Evolutionary conservation across 2,113 vertebrate species (phyloP), one percentile per base, ranked within the genome.

Genomic region (Scomber scombrus): DNA sequence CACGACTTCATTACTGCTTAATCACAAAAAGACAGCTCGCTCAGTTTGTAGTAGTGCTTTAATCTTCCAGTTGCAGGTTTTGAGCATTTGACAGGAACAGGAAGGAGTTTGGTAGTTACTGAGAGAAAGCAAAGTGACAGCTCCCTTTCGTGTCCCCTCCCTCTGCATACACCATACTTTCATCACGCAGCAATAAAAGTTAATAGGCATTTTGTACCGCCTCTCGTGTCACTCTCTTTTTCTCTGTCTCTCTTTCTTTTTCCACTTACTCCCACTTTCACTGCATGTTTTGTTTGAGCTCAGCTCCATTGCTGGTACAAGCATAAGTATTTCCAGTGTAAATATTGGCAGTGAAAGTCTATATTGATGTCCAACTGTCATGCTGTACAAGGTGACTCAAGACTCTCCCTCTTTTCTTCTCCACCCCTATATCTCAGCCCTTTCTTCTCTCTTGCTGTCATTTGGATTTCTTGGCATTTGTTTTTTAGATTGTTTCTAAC

Each of bases 181-280:
- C 78, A 90, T 91, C 86, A 77, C 85, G 78, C 60, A 50, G 75
- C 76, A 80, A 85, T 93, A 84, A 93, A 93, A 88, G 57, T 80
- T 87, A 89, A 88, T 67, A 76, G 86, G 61, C 58, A 56, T 84
- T 89, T 80, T 82, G 63, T 46, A 47, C 50, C 5, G 52, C 69
- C 74, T 88, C 70, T 81, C 68, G 58, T 77, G 58, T 45, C 23
- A 8, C 61, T 75, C 21, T 23, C 61, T 66, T 5, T 60, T 11
- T 40, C 47, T 34, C 29, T 40, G 5, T 67, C 0, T 65, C 18
- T 79, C 64, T 69, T 29, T 72, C 31, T 70, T 72, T 85, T 78
- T 63, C 72, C 65, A 77, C 87, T 89, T 78, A 75, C 67, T 83
- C 68, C 68, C 58, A 75, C 82, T 87, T 84, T 78, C 47, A 21